A percentile compares a stretch with the other conserved stretches of the same genome.
These are phyloP conservation scores for Pocillopora meandrina DNA, from an alignment of 92 coral and sea anemone genomes.

Conservation along the genomic window DNA sequence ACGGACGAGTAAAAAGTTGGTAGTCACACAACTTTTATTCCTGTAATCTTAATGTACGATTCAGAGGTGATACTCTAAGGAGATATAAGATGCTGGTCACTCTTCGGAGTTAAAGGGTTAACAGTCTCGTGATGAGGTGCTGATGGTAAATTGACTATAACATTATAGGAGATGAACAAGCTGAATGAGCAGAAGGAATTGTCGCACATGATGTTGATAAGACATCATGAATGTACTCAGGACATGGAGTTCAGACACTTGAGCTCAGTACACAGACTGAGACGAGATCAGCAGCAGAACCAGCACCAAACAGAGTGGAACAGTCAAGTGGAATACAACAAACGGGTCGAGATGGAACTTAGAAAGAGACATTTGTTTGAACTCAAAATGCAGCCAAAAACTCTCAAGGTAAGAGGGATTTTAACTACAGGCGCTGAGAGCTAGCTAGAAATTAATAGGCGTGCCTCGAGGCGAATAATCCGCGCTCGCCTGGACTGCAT, in stretches of 20 bases:
- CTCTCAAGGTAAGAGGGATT: conserved; percentile 77
- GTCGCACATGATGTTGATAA: conserved; percentile 91
- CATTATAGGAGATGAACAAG: conserved; percentile 88
- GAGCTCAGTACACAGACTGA: conserved; percentile 81
- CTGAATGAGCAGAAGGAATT: conserved; percentile 87
- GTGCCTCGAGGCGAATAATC: not conserved
- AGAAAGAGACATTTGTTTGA: conserved; percentile 85
- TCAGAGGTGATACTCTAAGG: not conserved
- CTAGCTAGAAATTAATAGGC: too few species aligned
- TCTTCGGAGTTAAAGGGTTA: too few species aligned
- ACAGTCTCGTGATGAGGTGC: too few species aligned
- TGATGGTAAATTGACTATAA: too few species aligned
- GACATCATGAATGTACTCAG: conserved; percentile 98
- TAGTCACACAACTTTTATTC: too few species aligned
- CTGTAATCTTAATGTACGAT: not conserved
- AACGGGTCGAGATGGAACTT: conserved; percentile 89
- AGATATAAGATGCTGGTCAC: too few species aligned
- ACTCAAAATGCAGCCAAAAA: conserved; percentile 97
- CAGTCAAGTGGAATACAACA: conserved; percentile 97
- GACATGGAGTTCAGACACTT: conserved; percentile 95
- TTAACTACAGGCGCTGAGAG: not conserved
- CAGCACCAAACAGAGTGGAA: conserved; percentile 96
- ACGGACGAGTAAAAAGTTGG: too few species aligned
- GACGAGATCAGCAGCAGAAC: conserved; percentile 94
- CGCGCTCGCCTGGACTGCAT: too few species aligned